These are phyloP conservation scores for Mastacembelus armatus DNA, from an alignment of 2,797 vertebrate species.

Conservation along the genomic window DNA sequence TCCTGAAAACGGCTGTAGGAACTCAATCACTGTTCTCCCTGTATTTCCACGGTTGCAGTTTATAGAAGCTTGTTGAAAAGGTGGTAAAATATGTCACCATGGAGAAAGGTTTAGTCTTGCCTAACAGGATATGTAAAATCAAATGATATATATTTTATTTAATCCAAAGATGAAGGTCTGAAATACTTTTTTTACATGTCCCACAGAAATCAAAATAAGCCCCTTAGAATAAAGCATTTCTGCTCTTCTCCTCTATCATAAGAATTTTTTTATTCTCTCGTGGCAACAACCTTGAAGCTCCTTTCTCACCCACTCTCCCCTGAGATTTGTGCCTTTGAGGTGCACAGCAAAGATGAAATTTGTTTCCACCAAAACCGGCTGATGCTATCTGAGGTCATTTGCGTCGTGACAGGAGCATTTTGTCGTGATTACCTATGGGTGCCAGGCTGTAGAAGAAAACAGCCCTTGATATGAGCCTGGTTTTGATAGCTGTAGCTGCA, in stretches of 20 bases:
- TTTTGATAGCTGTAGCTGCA: constrained; percentile 34
- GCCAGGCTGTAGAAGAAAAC: constrained; percentile 22
- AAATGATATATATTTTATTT: constrained; percentile 44
- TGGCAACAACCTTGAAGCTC: constrained; percentile 67
- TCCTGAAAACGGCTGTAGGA: constrained; percentile 35
- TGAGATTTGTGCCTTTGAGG: constrained; percentile 65
- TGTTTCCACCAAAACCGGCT: constrained; percentile 51
- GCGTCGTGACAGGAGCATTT: constrained; percentile 48
- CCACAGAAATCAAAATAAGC: constrained; percentile 42
- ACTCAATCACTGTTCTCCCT: constrained; percentile 22
- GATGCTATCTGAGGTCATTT: constrained; percentile 62
- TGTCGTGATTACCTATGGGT: constrained; percentile 59
- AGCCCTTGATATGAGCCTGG: constrained; percentile 6
- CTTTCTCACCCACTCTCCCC: constrained; percentile 52
- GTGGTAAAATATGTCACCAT: constrained; percentile 36
- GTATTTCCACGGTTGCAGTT: constrained; percentile 32
- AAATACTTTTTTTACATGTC: constrained; percentile 38
- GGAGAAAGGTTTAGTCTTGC: constrained; percentile 39
- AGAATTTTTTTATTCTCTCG: constrained; percentile 40
- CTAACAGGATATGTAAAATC: constrained; percentile 33
- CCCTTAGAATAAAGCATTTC: constrained; percentile 36
- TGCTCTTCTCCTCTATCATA: constrained; percentile 51
- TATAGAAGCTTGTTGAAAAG: constrained; percentile 29
- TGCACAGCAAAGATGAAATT: constrained; percentile 51
- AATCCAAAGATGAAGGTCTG: constrained; percentile 34